Evolutionary conservation across 2,888 invertebrate genomes (phyloP).

Genomic region (Ophion obscuratus): DNA sequence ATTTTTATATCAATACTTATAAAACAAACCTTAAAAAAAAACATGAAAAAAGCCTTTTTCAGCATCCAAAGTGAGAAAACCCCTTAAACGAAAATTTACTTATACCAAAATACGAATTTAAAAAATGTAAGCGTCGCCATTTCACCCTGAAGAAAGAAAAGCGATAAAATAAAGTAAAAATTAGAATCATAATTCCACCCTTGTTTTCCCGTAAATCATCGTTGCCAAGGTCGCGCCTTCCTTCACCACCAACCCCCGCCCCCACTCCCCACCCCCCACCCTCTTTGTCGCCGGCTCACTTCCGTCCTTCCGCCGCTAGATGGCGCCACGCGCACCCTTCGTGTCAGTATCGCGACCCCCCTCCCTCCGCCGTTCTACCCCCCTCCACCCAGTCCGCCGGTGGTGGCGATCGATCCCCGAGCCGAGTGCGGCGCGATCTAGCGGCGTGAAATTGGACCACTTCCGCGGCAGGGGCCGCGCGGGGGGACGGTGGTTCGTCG

Average conservation of each 20-base stretch:
- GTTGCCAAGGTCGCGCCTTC: constrained; percentile 56
- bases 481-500: constrained; percentile 27
- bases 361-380: background rate
- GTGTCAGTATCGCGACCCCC: constrained; percentile 39
- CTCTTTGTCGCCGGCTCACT: background rate
- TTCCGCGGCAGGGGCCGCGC: background rate
- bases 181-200: background rate
- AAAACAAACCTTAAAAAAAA: too few species aligned
- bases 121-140: too few species aligned
- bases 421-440: constrained; percentile 79
- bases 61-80: too few species aligned
- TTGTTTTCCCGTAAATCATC: constrained; percentile 41
- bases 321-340: constrained; percentile 59
- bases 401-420: constrained; percentile 77
- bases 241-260: background rate
- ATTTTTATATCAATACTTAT: too few species aligned
- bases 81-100: too few species aligned
- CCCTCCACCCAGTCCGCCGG: constrained; percentile 7
- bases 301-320: constrained; percentile 35
- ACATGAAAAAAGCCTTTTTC: too few species aligned
- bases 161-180: constrained; percentile 4
- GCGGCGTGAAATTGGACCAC: constrained; percentile 72
- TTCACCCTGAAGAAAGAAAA: background rate
- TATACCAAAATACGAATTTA: too few species aligned
- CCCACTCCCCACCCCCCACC: background rate